Base-by-base conservation (phyloP, 2,113 vertebrate species). In the Cryptoleucopteryx plumbea region DNA sequence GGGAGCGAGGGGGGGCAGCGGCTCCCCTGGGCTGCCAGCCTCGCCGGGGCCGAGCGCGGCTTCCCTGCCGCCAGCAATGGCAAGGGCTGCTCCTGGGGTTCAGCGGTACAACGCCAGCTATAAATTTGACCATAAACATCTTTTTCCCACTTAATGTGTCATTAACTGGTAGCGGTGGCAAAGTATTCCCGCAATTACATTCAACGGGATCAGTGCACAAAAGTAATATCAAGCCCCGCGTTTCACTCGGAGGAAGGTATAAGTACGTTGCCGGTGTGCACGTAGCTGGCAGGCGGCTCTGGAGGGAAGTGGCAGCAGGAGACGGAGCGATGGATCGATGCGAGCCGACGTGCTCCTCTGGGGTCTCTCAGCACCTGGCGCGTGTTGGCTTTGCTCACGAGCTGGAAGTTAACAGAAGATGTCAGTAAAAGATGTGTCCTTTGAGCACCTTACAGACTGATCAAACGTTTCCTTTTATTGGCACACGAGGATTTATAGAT, bases 141-240 rank as follows among this genome's bases (percentile, higher is more conserved):
- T 94, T 67, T 86, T 88, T 94, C 55, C 45, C 50, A 10, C 94
- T 96, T 92, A 94, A 70, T 16, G 73, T 20, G 2, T 92, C 90
- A 85, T 94, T 96, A 94, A 93, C 84, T 92, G 94, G 34, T 92
- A 92, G 82, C 47, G 67, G 63, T 34, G 65, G 82, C 91, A 72
- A 92, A 94, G 68, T 22, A 36, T 72, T 96, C 82, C 96, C 68
- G 16, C 0, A 7, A 58, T 90, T 95, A 80, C 67, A 47, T 88
- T 66, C 82, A 93, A 55, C 42, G n/a, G 48, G 70, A 90, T 95
- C 92, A 72, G 68, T 6, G 17, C 48, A 59, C 55, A 63, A 18
- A 18, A 55, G 73, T 26, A 77, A 27, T n/a, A 89, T 29, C 36
- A 66, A 93, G 34, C 6, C 63, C 45, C 15, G 16, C 8, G 59